These are phyloP conservation scores for Gnathonemus longibarbis DNA, from an alignment of 2,113 vertebrate species.

Conservation along the genomic window DNA sequence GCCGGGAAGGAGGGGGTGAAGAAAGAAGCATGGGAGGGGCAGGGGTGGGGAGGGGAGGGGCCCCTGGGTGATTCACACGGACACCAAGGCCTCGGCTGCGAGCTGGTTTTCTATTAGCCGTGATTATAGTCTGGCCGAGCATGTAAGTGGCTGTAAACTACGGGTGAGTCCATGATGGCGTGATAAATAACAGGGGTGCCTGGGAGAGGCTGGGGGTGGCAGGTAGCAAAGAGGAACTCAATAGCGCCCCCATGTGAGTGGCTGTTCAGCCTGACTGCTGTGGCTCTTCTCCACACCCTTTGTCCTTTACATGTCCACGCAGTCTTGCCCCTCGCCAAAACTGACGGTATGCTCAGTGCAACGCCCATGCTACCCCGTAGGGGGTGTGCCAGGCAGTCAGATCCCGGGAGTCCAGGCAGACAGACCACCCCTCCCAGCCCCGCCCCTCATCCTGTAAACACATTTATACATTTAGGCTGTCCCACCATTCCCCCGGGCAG, in stretches of 20 bases:
- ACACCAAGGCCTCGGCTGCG: neutral
- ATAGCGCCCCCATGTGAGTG: neutral
- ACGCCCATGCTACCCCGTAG: neutral
- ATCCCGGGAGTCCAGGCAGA: neutral
- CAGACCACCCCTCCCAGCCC: neutral
- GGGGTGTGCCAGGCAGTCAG: neutral
- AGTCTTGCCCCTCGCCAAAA: neutral
- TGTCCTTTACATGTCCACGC: neutral
- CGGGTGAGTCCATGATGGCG: neutral
- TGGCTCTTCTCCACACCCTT: neutral
- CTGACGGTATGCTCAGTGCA: neutral
- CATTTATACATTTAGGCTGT: neutral
- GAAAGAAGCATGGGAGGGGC: neutral
- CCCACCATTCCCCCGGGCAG: neutral
- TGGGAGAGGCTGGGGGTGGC: neutral
- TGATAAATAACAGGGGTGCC: neutral
- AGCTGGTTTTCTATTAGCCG: neutral
- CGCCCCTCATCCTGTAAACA: neutral
- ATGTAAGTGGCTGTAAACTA: neutral
- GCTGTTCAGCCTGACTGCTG: neutral
- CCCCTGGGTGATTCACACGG: neutral
- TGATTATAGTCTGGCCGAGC: slow-evolving; percentile 11
- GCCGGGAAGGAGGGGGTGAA: neutral
- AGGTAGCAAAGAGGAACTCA: neutral
- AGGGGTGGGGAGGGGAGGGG: neutral